A percentile compares a stretch with the other conserved stretches of the same genome.
These are phyloP conservation scores for Mobula hypostoma DNA, from an alignment of 2,113 vertebrate species.

Conservation along the genomic window DNA sequence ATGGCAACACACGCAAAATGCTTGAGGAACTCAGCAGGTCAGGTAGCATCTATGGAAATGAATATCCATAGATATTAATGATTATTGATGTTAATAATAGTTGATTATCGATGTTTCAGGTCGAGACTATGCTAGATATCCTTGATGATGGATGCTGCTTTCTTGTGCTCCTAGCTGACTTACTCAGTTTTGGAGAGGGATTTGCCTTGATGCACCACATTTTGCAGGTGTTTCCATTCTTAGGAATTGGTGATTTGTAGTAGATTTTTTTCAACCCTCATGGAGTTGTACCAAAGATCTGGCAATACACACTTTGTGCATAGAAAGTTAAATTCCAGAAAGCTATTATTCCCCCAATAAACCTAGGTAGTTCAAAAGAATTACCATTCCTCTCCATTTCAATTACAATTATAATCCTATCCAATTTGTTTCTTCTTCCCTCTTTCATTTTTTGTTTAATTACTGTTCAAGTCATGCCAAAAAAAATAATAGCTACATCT, in stretches of 20 bases:
- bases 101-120: too few species aligned
- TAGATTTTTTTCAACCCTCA: background rate
- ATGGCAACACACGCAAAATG: too few species aligned
- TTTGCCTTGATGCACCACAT: too few species aligned
- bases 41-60: too few species aligned
- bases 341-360: background rate
- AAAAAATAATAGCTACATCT: background rate
- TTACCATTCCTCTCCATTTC: background rate
- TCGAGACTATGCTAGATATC: too few species aligned
- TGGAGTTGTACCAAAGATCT: background rate
- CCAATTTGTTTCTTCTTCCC: background rate
- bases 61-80: too few species aligned
- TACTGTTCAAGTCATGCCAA: constrained; percentile 4
- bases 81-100: too few species aligned
- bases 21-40: too few species aligned
- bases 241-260: background rate
- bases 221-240: too few species aligned
- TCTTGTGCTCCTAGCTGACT: too few species aligned
- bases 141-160: too few species aligned
- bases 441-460: background rate
- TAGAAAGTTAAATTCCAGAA: background rate
- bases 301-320: background rate
- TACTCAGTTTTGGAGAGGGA: too few species aligned
- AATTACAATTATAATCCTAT: background rate
- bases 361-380: background rate